phyloP scores from a whole-genome alignment of 2,797 vertebrate species.

The Alca torda region DNA sequence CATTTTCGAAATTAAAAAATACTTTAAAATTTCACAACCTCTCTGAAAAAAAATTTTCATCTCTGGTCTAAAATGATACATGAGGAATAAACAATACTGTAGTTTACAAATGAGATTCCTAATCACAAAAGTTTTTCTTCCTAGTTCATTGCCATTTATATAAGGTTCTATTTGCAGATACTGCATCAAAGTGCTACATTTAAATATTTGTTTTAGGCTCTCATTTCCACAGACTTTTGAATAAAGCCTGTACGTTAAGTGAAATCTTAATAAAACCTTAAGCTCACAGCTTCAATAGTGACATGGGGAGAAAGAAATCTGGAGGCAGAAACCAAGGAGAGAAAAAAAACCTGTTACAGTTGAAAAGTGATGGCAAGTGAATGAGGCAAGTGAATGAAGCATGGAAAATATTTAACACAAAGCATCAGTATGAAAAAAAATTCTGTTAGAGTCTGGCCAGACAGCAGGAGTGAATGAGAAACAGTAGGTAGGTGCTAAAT shows the following conservation, averaged over 20 bases:
- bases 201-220: neutral
- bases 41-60: neutral
- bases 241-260: neutral
- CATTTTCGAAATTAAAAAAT: neutral
- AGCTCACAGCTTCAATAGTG: neutral
- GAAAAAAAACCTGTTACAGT: neutral
- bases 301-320: slow-evolving; percentile 19
- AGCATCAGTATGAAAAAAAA: slow-evolving; percentile 3
- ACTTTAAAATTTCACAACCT: neutral
- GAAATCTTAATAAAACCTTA: slow-evolving; percentile 10
- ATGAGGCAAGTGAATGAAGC: slow-evolving; percentile 49
- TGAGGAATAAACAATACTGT: neutral
- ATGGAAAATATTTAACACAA: slow-evolving; percentile 29
- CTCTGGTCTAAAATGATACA: neutral
- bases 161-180: neutral
- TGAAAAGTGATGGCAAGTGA: slow-evolving; percentile 28
- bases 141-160: neutral
- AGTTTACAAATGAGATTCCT: neutral
- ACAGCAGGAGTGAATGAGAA: slow-evolving; percentile 21
- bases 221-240: neutral
- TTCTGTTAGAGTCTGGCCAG: neutral
- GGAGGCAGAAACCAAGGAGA: slow-evolving; percentile 8
- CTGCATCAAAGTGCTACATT: neutral
- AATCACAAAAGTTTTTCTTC: neutral
- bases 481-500: slow-evolving; percentile 36